These are phyloP conservation scores for Dreissena rostriformis DNA, from an alignment of 1,140 invertebrate species.

Conservation along the genomic window DNA sequence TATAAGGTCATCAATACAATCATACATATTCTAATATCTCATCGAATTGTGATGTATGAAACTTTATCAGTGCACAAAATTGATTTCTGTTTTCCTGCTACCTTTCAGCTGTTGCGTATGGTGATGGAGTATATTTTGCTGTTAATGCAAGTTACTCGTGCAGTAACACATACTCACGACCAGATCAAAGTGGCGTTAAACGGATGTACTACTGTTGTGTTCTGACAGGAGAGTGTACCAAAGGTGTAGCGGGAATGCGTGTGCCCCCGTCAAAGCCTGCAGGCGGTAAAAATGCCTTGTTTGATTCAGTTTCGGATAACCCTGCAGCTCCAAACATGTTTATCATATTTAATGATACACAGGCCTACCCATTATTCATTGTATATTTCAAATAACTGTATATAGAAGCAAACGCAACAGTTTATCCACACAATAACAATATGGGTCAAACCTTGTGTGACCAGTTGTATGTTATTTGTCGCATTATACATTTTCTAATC, in stretches of 20 bases:
- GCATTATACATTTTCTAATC: too few species aligned
- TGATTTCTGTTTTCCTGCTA: too few species aligned
- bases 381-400: too few species aligned
- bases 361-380: constrained; percentile 67
- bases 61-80: too few species aligned
- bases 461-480: too few species aligned
- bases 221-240: constrained; percentile 57
- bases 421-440: too few species aligned
- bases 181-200: constrained; percentile 36
- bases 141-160: constrained; percentile 43
- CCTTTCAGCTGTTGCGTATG: constrained; percentile 38
- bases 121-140: constrained; percentile 65
- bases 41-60: too few species aligned
- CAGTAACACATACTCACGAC: constrained; percentile 49
- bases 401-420: too few species aligned
- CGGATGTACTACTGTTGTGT: constrained; percentile 60
- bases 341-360: constrained; percentile 65
- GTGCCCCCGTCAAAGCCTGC: constrained; percentile 47
- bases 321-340: constrained; percentile 53
- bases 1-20: too few species aligned
- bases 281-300: constrained; percentile 19
- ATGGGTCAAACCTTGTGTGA: too few species aligned
- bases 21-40: too few species aligned
- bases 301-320: constrained; percentile 64
- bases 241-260: constrained; percentile 29